Percentiles rank a stretch among this genome's conserved stretches.
Conservation (phyloP, 2,797 vertebrate species). For the Bovichtus diacanthus region DNA sequence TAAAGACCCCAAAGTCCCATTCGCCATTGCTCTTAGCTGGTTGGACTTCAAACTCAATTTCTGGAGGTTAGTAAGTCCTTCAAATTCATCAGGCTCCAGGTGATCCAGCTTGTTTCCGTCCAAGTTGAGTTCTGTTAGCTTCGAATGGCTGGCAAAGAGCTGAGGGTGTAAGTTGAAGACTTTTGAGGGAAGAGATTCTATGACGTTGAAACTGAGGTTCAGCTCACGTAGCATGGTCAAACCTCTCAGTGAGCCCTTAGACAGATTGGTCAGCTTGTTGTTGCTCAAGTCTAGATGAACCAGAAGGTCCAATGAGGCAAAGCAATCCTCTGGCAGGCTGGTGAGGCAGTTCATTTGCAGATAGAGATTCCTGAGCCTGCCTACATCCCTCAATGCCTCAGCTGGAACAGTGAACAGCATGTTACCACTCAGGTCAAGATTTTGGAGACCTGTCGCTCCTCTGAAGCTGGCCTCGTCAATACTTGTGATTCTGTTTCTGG, state of each 20-base stretch:
- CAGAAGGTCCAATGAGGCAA: slow-evolving; percentile 58
- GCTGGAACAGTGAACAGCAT: slow-evolving; percentile 53
- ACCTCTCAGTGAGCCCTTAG: slow-evolving; percentile 62
- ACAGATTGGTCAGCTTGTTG: slow-evolving; percentile 67
- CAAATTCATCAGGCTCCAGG: slow-evolving; percentile 59
- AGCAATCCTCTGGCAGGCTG: slow-evolving; percentile 63
- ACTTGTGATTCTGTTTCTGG: slow-evolving; percentile 62
- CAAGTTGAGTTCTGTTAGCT: slow-evolving; percentile 72
- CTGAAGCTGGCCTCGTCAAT: slow-evolving; percentile 54
- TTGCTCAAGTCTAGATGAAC: slow-evolving; percentile 62
- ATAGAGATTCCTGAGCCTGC: slow-evolving; percentile 57
- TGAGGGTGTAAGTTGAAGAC: slow-evolving; percentile 57
- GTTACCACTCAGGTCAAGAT: slow-evolving; percentile 78
- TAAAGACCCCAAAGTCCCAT: slow-evolving; percentile 60
- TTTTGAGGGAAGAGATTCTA: slow-evolving; percentile 55
- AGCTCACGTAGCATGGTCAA: slow-evolving; percentile 62
- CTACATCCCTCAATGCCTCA: slow-evolving; percentile 50
- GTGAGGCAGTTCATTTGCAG: slow-evolving; percentile 69
- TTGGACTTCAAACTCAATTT: slow-evolving; percentile 75
- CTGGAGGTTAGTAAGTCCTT: slow-evolving; percentile 59
- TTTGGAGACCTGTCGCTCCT: slow-evolving; percentile 56
- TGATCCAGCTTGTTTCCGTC: slow-evolving; percentile 68
- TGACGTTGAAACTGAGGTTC: slow-evolving; percentile 71
- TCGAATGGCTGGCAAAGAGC: slow-evolving; percentile 52
- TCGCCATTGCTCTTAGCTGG: slow-evolving; percentile 53